These are phyloP conservation scores for human DNA, from an alignment of 2,113 vertebrate genomes.

Conservation along the genomic window GRCh38 chr2:68089501-68090000, in stretches of 20 bases:
- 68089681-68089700: neutral
- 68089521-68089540: neutral
- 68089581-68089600: neutral
- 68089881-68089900: conserved; percentile 69
- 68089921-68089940: conserved; percentile 59
- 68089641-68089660: neutral
- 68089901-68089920: conserved; percentile 76
- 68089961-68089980: conserved; percentile 69
- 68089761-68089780: conserved; percentile 62
- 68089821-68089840: conserved; percentile 78
- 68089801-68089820: conserved; percentile 58
- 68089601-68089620: neutral
- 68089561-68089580: neutral
- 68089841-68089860: conserved; percentile 63
- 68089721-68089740: neutral
- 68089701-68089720: neutral
- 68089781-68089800: conserved; percentile 34
- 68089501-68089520: neutral
- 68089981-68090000: conserved; percentile 2
- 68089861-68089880: conserved; percentile 13
- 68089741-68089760: neutral
- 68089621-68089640: neutral
- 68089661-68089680: neutral
- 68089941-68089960: conserved; percentile 67
- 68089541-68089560: neutral